phyloP scores from a whole-genome alignment of 2,113 vertebrate species.

The Paralichthys olivaceus region DNA sequence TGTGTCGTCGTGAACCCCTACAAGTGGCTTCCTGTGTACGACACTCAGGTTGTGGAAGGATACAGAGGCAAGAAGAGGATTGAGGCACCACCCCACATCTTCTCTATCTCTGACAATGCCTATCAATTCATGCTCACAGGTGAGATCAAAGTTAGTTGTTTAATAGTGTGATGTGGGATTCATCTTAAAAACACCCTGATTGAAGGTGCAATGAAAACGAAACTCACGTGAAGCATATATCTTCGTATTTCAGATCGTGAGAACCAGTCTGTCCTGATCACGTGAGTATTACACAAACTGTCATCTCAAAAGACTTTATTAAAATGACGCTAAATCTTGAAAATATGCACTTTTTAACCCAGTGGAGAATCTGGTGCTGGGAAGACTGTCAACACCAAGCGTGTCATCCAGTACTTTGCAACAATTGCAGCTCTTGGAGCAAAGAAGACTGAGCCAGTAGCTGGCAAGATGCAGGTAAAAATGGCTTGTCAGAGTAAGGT shows the following conservation, averaged over 20 bases:
- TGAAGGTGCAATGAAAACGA: neutral
- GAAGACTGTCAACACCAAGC: slow-evolving; percentile 96
- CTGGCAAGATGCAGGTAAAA: slow-evolving; percentile 86
- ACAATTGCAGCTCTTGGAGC: slow-evolving; percentile 90
- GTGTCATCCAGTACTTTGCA: slow-evolving; percentile 96
- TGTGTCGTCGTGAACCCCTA: slow-evolving; percentile 22
- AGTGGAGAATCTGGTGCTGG: slow-evolving; percentile 94
- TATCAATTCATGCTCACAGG: slow-evolving; percentile 34
- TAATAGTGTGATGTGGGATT: neutral
- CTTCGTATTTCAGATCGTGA: slow-evolving; percentile 1
- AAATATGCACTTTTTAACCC: neutral
- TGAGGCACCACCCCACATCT: slow-evolving; percentile 36
- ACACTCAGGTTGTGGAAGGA: slow-evolving; percentile 1
- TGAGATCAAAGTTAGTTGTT: neutral
- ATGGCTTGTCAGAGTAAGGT: neutral
- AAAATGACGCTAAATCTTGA: neutral
- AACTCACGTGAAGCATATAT: neutral
- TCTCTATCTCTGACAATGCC: slow-evolving; percentile 34
- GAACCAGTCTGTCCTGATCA: slow-evolving; percentile 3
- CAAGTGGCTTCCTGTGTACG: slow-evolving; percentile 36
- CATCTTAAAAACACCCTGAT: neutral
- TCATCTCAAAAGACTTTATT: neutral
- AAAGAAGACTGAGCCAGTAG: slow-evolving; percentile 52
- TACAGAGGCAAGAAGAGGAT: slow-evolving; percentile 35
- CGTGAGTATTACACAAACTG: slow-evolving; percentile 1